phyloP scores from a whole-genome alignment of 2,888 invertebrate genomes.

The Odontocolon sp. region DNA sequence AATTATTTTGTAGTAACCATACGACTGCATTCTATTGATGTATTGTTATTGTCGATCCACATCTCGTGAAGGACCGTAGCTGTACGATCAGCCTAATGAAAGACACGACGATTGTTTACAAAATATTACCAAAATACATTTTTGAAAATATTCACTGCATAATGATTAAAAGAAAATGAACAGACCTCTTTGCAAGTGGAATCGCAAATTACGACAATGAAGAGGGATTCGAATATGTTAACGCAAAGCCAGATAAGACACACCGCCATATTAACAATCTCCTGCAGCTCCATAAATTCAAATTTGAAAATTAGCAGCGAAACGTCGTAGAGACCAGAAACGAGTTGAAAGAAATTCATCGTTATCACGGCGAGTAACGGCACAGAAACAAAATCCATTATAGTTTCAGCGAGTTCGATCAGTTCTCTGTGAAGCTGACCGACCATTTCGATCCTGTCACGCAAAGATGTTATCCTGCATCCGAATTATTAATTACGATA shows the following conservation, averaged over 20 bases:
- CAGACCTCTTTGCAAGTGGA: constrained; percentile 20
- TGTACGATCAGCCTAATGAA: constrained; percentile 36
- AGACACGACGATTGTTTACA: neutral
- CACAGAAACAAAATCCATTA: constrained; percentile 19
- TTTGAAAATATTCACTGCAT: neutral
- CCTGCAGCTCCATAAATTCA: neutral
- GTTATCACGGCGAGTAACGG: constrained; percentile 3
- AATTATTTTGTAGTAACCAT: neutral
- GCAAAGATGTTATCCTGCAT: neutral
- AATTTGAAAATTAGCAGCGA: neutral
- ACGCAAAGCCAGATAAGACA: neutral
- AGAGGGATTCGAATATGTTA: constrained; percentile 1
- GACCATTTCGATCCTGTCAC: constrained; percentile 7
- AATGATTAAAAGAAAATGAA: neutral
- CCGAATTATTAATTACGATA: neutral
- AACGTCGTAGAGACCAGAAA: constrained; percentile 4
- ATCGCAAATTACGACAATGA: neutral
- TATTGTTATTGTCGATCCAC: constrained; percentile 20
- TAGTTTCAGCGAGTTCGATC: constrained; percentile 8
- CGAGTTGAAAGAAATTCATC: constrained; percentile 19
- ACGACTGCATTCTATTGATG: neutral
- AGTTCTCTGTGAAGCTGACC: constrained; percentile 22
- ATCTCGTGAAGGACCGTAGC: constrained; percentile 34
- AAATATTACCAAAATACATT: neutral
- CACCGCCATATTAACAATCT: neutral